Percentiles rank a stretch among this genome's conserved stretches.
Evolutionary conservation across 2,888 invertebrate species (phyloP).

Genomic region (Allacma fusca): DNA sequence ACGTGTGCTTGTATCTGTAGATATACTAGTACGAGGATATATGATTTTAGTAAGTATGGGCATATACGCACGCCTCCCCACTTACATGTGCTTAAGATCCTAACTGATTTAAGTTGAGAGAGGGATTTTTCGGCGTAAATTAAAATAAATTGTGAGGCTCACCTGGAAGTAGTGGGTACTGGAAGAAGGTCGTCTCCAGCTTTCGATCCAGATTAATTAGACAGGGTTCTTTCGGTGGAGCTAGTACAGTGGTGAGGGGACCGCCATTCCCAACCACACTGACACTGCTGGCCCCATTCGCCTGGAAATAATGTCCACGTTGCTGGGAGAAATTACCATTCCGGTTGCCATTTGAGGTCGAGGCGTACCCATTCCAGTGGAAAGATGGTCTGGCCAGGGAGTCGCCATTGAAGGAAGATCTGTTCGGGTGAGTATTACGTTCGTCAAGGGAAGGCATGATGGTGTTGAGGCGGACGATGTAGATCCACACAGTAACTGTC

Average conservation of each 20-base stretch:
- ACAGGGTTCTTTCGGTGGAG: slow-evolving; percentile 48
- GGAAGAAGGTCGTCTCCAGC: slow-evolving; percentile 51
- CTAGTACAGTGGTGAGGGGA: slow-evolving; percentile 15
- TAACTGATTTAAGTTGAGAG: too few species aligned
- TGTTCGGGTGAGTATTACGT: not conserved
- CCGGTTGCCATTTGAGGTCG: not conserved
- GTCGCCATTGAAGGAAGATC: not conserved
- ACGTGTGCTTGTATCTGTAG: too few species aligned
- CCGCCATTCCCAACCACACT: not conserved
- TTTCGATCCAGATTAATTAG: slow-evolving; percentile 55
- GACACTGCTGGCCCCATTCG: not conserved
- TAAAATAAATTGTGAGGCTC: slow-evolving; percentile 1
- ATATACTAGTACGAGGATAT: too few species aligned
- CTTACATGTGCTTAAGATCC: too few species aligned
- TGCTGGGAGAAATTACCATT: not conserved
- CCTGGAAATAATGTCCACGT: not conserved
- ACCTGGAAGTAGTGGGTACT: slow-evolving; percentile 55
- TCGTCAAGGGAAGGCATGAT: slow-evolving; percentile 24
- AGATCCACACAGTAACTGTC: too few species aligned
- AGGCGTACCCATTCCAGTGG: slow-evolving; percentile 19
- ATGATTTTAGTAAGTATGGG: too few species aligned
- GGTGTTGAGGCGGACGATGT: not conserved
- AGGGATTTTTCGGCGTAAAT: too few species aligned
- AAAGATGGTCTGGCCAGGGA: not conserved
- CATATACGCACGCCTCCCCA: too few species aligned